Evolutionary conservation across 2,888 invertebrate species (phyloP), one percentile per base, ranked within the genome.

Genomic region (Celastrina argiolus): DNA sequence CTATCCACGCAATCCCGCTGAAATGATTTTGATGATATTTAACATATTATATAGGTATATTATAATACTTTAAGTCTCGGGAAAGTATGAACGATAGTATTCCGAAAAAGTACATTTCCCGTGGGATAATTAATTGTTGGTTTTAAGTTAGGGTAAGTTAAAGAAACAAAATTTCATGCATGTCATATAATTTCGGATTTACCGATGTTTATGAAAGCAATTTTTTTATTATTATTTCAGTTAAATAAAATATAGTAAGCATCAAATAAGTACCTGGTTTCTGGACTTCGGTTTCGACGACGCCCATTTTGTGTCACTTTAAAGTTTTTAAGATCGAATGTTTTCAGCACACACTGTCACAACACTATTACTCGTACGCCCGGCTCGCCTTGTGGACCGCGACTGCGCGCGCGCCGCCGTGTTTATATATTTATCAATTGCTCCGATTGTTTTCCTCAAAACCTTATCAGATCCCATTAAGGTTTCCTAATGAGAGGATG

Each of bases 211-310:
- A n/a, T 41, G 1, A 41, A n/a, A 41, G n/a, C 3, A 34, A 5
- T 3, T 34, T 34, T 12, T n/a, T 41, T 6, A 41, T 41, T n/a
- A 16, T 41, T 6, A 41, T 41, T n/a, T n/a, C n/a, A n/a, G 4
- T n/a, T 6, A 34, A 7, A 41, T n/a, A 14, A 41, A n/a, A 41
- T n/a, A 16, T n/a, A 0, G 39, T 5, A 39, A 14, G 14, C 39
- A 14, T 16, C n/a, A n/a, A 42, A 42, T 56, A 26, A 22, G n/a
- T 56, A 56, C 56, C 56, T 56, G 56, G 56, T 56, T 56, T 56
- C n/a, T 56, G 22, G 6, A 56, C 56, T 14, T 56, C 56, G 5
- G 28, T 28, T 56, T 56, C 56, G n/a, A 56, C 28, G 6, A 56
- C 28, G 12, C 28, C 56, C 56, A 56, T 56, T 56, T 1, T 26